A percentile compares a stretch with the other conserved stretches of the same genome.
Conservation (phyloP, 2,888 invertebrate species). For the Oegoconia quadripuncta region DNA sequence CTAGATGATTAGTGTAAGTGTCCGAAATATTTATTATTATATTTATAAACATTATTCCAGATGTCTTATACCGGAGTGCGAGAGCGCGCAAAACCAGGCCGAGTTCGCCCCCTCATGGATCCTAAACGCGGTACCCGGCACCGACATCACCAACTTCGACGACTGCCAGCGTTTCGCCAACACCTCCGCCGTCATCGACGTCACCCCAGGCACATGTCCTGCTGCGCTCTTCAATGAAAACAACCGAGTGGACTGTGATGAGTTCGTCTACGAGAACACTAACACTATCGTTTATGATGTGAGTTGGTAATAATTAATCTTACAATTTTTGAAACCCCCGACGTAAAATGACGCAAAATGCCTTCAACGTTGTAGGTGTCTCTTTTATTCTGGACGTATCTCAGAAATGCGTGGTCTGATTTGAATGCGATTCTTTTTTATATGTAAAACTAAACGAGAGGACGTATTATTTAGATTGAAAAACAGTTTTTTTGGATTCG, state of each 20-base stretch:
- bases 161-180: conserved; percentile 59
- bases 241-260: conserved; percentile 34
- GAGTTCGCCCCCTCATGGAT: conserved; percentile 54
- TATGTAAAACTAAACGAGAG: no score
- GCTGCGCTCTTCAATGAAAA: conserved; percentile 41
- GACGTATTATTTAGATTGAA: no score
- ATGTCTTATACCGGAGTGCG: conserved; percentile 37
- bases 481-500: no score
- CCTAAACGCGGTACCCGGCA: conserved; percentile 47
- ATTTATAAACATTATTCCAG: conserved; percentile 17
- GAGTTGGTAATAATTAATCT: no score
- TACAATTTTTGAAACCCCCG: no score
- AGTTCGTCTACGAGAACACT: conserved; percentile 46
- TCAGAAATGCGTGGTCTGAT: no score
- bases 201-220: conserved; percentile 34
- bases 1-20: no score
- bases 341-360: no score
- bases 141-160: conserved; percentile 39
- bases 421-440: no score
- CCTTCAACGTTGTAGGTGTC: no score
- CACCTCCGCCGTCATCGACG: not conserved
- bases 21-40: no score
- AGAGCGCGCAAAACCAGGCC: conserved; percentile 16
- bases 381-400: no score
- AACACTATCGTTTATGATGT: conserved; percentile 56